phyloP scores from a whole-genome alignment of 2,113 vertebrate genomes.

The Plestiodon gilberti region DNA sequence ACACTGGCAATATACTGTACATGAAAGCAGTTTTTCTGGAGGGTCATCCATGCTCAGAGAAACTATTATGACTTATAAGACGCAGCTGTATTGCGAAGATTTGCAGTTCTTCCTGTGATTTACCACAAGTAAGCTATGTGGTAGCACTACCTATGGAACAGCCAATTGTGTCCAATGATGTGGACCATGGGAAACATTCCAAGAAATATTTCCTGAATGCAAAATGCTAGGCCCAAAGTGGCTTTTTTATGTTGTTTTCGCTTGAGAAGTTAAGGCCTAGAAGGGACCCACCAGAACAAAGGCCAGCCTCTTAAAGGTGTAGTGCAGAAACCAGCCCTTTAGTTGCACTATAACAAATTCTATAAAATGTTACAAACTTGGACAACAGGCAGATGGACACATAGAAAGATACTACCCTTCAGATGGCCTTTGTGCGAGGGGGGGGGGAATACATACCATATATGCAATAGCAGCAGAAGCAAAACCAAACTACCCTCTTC shows the following conservation, averaged over 20 bases:
- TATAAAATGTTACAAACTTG: not conserved
- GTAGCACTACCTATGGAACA: not conserved
- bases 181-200: not conserved
- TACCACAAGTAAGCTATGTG: not conserved
- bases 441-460: not conserved
- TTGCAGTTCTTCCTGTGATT: not conserved
- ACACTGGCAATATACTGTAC: not conserved
- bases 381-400: not conserved
- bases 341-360: not conserved
- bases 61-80: not conserved
- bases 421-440: not conserved
- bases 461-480: not conserved
- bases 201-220: not conserved
- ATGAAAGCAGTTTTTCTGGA: not conserved
- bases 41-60: not conserved
- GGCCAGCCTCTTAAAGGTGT: not conserved
- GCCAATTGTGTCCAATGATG: not conserved
- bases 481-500: not conserved
- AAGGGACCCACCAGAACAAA: not conserved
- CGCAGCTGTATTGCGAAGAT: not conserved
- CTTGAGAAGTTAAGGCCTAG: not conserved
- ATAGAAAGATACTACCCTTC: not conserved
- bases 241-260: not conserved
- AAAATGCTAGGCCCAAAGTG: not conserved
- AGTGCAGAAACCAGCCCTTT: not conserved